These are phyloP conservation scores for Bambusicola thoracicus DNA, from an alignment of 2,113 vertebrate species.

Conservation along the genomic window DNA sequence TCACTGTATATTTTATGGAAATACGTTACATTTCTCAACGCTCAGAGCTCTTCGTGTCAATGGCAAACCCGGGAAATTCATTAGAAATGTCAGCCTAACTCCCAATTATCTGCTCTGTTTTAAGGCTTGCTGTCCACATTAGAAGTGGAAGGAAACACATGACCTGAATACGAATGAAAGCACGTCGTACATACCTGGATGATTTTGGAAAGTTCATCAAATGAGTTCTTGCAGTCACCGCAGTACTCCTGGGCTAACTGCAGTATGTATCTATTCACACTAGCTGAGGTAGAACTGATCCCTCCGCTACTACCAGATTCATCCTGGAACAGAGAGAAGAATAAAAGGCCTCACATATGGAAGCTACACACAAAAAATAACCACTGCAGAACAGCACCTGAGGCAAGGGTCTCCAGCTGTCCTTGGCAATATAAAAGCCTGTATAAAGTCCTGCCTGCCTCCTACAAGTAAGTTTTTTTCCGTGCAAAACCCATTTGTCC, in stretches of 20 bases:
- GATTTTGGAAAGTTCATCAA: conserved; percentile 98
- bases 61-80: not conserved
- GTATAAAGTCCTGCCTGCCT: not conserved
- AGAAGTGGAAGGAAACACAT: not conserved
- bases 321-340: conserved; percentile 79
- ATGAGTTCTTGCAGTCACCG: conserved; percentile 97
- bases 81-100: not conserved
- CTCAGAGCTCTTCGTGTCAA: not conserved
- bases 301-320: conserved; percentile 88
- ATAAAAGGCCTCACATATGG: not conserved
- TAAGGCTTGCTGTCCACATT: not conserved
- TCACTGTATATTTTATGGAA: accelerated
- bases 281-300: conserved; percentile 91
- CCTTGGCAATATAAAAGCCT: not conserved
- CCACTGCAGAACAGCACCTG: not conserved
- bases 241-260: conserved; percentile 98
- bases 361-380: not conserved
- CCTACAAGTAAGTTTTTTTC: not conserved
- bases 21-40: not conserved
- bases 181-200: conserved; percentile 89
- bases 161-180: not conserved
- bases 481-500: not conserved
- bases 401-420: not conserved
- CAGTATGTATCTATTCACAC: conserved; percentile 97
- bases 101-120: not conserved